phyloP scores from a whole-genome alignment of 2,888 invertebrate genomes.

The Mimachlamys varia region DNA sequence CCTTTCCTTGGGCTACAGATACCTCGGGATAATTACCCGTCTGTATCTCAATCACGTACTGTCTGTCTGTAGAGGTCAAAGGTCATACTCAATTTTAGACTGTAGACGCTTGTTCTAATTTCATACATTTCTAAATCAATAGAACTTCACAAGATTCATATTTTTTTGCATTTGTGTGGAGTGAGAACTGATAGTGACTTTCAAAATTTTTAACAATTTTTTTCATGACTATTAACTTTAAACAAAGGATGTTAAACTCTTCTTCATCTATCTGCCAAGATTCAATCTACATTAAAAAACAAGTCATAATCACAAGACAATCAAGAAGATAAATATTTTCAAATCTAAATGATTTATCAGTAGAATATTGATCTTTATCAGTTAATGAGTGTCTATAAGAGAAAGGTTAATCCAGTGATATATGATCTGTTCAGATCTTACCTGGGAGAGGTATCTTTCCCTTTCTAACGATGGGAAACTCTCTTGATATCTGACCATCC shows the following conservation, averaged over 20 bases:
- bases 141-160: too few relatives aligned
- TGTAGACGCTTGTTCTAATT: background rate
- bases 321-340: too few relatives aligned
- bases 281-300: too few relatives aligned
- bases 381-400: background rate
- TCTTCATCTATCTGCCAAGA: too few relatives aligned
- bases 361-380: too few relatives aligned
- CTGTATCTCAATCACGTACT: conserved; percentile 75
- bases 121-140: background rate
- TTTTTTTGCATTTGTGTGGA: too few relatives aligned
- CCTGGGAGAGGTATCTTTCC: conserved; percentile 68
- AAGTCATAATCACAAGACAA: too few relatives aligned
- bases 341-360: too few relatives aligned
- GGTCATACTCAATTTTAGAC: background rate
- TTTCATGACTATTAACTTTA: too few relatives aligned
- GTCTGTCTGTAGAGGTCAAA: conserved; percentile 66
- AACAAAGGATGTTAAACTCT: too few relatives aligned
- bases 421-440: conserved; percentile 47
- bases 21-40: conserved; percentile 74
- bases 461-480: conserved; percentile 67
- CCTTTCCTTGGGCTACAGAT: conserved; percentile 69
- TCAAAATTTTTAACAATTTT: too few relatives aligned
- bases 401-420: background rate
- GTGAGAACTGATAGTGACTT: too few relatives aligned
- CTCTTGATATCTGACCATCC: conserved; percentile 71